Evolutionary conservation across 2,113 vertebrate genomes (phyloP), one percentile per base, ranked within the genome.

Genomic region (Mugil cephalus): DNA sequence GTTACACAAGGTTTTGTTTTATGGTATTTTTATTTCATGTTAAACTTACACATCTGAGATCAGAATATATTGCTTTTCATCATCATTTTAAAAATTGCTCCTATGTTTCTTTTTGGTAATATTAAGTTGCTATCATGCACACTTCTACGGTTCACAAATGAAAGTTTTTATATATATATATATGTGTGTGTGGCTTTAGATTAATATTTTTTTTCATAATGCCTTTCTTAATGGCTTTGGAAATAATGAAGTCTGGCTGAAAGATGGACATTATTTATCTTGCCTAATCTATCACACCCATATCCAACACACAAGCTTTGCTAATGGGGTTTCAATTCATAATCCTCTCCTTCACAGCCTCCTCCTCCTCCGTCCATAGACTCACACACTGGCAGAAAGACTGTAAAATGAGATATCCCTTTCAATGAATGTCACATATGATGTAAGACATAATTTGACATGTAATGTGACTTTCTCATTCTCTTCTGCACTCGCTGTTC

Each of bases 381-480:
- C 34, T 64, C 12, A 77, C 50, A 58, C 76, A 54, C 51, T 46
- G 77, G 64, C 38, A 77, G 55, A 66, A 68, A 66, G 51, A 51
- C 50, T 24, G 34, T 58, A 79, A 38, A 73, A 83, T 66, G 59
- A 80, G 51, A 79, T 85, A n/a, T 74, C 76, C 61, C 55, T 84
- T 87, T 88, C 67, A 82, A 0, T 63, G 66, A 76, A 72, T 63
- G 77, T 62, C 65, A 50, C 79, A 47, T 72, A 55, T 71, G 78
- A 74, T 85, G 42, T 60, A 53, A 61, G 19, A 76, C 43, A 58
- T 85, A 77, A 90, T 83, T 59, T 71, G 87, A 89, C 77, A 73
- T 63, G 36, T 68, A 72, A 83, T 74, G 66, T 85, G 85, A 78
- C 77, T 83, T 73, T 76, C 67, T 87, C 65, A 78, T 88, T 88